These are phyloP conservation scores for Oxygymnocypris stewartii DNA, from an alignment of 2,113 vertebrate genomes.

Conservation along the genomic window DNA sequence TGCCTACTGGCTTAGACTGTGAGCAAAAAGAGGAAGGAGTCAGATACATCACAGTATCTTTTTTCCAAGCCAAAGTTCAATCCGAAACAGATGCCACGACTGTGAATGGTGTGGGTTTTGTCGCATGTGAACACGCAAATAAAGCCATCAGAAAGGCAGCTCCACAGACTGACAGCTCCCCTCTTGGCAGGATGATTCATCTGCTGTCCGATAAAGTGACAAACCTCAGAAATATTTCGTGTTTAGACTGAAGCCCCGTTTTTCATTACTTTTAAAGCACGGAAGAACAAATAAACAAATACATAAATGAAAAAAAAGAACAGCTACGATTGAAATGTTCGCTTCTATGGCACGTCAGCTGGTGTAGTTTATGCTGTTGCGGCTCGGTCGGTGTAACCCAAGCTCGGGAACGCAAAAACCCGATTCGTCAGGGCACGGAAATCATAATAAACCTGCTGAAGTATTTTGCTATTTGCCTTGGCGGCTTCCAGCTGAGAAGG, in stretches of 20 bases:
- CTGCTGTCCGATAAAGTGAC: constrained; percentile 16
- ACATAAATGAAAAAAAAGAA: background rate
- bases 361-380: constrained; percentile 18
- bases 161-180: constrained; percentile 33
- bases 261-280: constrained; percentile 19
- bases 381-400: constrained; percentile 39
- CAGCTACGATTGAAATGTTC: background rate
- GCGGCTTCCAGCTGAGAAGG: constrained; percentile 18
- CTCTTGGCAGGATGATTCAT: constrained; percentile 37
- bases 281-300: constrained; percentile 26
- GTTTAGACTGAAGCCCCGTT: constrained; percentile 11
- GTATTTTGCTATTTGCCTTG: constrained; percentile 25
- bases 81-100: constrained; percentile 3
- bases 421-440: constrained; percentile 33
- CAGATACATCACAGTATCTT: constrained; percentile 29
- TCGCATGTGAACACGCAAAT: constrained; percentile 23
- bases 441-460: constrained; percentile 37
- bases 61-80: constrained; percentile 37
- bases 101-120: constrained; percentile 1
- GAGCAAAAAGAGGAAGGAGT: constrained; percentile 27
- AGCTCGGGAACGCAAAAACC: constrained; percentile 25
- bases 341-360: background rate
- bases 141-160: constrained; percentile 31
- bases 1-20: constrained; percentile 36
- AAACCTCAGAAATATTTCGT: constrained; percentile 33